Percentiles rank a stretch among this genome's conserved stretches.
Evolutionary conservation across 2,113 vertebrate species (phyloP).

Genomic region (Perognathus longimembris): DNA sequence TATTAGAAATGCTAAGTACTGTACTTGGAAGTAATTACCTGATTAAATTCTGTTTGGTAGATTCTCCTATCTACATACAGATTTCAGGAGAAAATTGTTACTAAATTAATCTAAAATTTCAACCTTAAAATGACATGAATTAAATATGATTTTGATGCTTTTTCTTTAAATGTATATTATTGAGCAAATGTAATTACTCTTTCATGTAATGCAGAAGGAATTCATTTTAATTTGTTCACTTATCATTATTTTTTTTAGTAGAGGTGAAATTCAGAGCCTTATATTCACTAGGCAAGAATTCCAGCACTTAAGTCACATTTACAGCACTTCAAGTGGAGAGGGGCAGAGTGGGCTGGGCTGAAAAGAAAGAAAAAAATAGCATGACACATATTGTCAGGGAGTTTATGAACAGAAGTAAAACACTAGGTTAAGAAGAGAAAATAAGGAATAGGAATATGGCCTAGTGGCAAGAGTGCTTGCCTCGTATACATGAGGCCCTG

Average conservation of each 20-base stretch:
- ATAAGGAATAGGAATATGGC: too few relatives aligned
- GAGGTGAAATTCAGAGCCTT: too few relatives aligned
- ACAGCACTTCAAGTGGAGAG: not conserved
- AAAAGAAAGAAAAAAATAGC: not conserved
- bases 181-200: not conserved
- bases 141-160: not conserved
- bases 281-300: too few relatives aligned
- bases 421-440: not conserved
- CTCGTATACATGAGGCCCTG: too few relatives aligned
- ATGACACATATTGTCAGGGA: not conserved
- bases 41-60: not conserved
- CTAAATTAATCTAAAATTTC: not conserved
- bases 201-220: not conserved
- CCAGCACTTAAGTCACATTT: too few relatives aligned
- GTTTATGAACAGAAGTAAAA: not conserved
- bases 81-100: not conserved
- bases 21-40: not conserved
- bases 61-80: not conserved
- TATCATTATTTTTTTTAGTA: too few relatives aligned
- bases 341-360: not conserved
- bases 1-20: not conserved
- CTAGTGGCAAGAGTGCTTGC: too few relatives aligned
- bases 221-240: too few relatives aligned
- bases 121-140: not conserved
- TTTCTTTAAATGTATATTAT: not conserved